A percentile compares a stretch with the other conserved stretches of the same genome.
These are phyloP conservation scores for Microchirus variegatus DNA, from an alignment of 2,797 vertebrate genomes.

Conservation along the genomic window DNA sequence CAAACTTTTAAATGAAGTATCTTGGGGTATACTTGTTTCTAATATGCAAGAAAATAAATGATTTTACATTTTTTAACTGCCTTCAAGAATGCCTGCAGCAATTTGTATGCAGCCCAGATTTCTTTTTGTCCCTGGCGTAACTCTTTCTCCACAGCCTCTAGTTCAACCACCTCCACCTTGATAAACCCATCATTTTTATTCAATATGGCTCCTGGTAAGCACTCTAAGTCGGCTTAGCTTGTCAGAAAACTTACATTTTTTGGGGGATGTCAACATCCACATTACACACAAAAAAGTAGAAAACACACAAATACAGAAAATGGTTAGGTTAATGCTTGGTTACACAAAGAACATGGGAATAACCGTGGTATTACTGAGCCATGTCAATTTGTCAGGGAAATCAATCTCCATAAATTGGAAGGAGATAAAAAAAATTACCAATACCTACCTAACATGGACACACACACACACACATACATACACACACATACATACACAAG, in stretches of 20 bases:
- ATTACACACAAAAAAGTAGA: slow-evolving; percentile 14
- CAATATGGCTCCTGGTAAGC: slow-evolving; percentile 71
- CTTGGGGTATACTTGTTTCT: slow-evolving; percentile 30
- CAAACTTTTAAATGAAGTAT: slow-evolving; percentile 24
- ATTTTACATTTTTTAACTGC: slow-evolving; percentile 41
- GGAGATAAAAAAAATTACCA: slow-evolving; percentile 16
- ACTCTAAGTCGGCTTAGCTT: slow-evolving; percentile 72
- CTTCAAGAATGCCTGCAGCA: slow-evolving; percentile 43
- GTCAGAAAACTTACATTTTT: slow-evolving; percentile 61
- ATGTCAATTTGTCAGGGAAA: slow-evolving; percentile 42
- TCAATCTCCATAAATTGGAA: slow-evolving; percentile 36
- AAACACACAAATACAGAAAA: slow-evolving; percentile 14
- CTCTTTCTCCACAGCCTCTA: slow-evolving; percentile 58
- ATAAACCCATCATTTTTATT: slow-evolving; percentile 79
- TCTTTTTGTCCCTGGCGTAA: slow-evolving; percentile 58
- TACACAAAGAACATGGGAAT: slow-evolving; percentile 24
- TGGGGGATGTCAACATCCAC: background rate
- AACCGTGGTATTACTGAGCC: slow-evolving; percentile 15
- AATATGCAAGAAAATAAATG: slow-evolving; percentile 41
- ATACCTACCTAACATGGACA: slow-evolving; percentile 12
- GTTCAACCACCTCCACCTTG: slow-evolving; percentile 48
- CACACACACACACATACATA: slow-evolving; percentile 7
- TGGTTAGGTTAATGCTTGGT: slow-evolving; percentile 6
- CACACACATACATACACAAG: slow-evolving; percentile 10
- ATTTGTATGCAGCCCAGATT: slow-evolving; percentile 54